A percentile compares a stretch with the other conserved stretches of the same genome.
phyloP scores from a whole-genome alignment of 2,888 invertebrate species.

The Schizaphis graminum region DNA sequence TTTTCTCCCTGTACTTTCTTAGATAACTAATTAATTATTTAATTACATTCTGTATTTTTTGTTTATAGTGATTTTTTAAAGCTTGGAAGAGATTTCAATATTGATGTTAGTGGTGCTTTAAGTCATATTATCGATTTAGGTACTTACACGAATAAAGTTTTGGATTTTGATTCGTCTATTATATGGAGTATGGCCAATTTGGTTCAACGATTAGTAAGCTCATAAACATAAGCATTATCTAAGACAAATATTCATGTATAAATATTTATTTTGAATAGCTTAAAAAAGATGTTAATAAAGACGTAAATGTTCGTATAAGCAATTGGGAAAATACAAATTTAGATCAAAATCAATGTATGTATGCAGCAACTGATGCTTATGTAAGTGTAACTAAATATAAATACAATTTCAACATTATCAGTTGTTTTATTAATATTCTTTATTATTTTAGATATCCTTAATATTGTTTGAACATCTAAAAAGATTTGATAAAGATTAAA shows the following conservation, averaged over 20 bases:
- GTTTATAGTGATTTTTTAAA: constrained; percentile 76
- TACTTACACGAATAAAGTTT: constrained; percentile 74
- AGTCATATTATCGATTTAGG: constrained; percentile 76
- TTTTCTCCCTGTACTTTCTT: constrained; percentile 57
- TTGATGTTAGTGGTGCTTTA: constrained; percentile 74
- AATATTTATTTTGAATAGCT: constrained; percentile 38
- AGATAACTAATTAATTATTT: background rate
- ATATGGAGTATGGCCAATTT: constrained; percentile 77
- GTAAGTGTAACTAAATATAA: constrained; percentile 72
- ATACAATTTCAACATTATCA: constrained; percentile 54
- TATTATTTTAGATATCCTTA: constrained; percentile 53
- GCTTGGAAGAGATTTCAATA: constrained; percentile 76
- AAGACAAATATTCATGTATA: background rate
- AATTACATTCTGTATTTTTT: constrained; percentile 68
- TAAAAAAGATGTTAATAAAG: constrained; percentile 61
- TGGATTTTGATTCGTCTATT: constrained; percentile 71
- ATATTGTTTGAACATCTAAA: constrained; percentile 54
- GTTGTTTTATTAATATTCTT: background rate
- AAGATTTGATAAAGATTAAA: constrained; percentile 20
- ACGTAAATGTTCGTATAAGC: constrained; percentile 52
- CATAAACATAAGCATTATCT: background rate
- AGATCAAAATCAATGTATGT: constrained; percentile 73
- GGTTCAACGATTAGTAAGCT: constrained; percentile 74
- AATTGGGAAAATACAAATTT: constrained; percentile 50
- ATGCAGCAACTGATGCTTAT: constrained; percentile 79